Evolutionary conservation across 2,888 invertebrate species (phyloP), one percentile per base, ranked within the genome.

Genomic region (Idaea aversata): DNA sequence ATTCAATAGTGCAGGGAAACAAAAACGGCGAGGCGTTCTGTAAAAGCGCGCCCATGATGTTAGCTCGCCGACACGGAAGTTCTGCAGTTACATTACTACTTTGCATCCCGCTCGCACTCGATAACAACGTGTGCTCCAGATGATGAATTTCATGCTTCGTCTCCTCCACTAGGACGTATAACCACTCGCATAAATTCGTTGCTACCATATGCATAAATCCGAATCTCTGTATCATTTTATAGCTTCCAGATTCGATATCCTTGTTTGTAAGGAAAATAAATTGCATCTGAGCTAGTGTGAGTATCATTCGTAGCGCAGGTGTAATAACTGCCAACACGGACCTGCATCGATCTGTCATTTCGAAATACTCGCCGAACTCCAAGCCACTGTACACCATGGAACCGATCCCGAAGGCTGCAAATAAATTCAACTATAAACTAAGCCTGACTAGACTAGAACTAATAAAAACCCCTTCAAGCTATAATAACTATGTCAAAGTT

Each of bases 161-260:
- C 85, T 98, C 98, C 82, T 97, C 96, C 0, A 98, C 96, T 34
- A 98, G 90, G 4, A 97, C 97, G 82, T 97, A 96, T 62, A 98
- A 86, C 98, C 98, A 98, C 77, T 98, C 97, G 88, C 98, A 98
- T 15, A 98, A 88, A 88, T 98, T 98, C 16, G 98, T 97, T 0
- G 98, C 98, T 63, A 98, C 95, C 95, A 98, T 95, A 83, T 99
- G 98, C 98, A 98, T 98, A 59, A 98, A 94, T 6, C 98, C 98
- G 76, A 98, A 97, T 74, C 97, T 94, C 25, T 97, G 96, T 63
- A 97, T 93, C 61, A 95, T 94, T 80, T 95, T 95, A 79, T 95
- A 95, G 61, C 93, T 91, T 25, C 95, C 94, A 76, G 96, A 93
- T 78, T 90, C 91, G 65, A 93, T 92, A 72, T 93, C 93, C 87